Base-by-base conservation (phyloP, 2,888 invertebrate species). In the Boloria euphrosyne region DNA sequence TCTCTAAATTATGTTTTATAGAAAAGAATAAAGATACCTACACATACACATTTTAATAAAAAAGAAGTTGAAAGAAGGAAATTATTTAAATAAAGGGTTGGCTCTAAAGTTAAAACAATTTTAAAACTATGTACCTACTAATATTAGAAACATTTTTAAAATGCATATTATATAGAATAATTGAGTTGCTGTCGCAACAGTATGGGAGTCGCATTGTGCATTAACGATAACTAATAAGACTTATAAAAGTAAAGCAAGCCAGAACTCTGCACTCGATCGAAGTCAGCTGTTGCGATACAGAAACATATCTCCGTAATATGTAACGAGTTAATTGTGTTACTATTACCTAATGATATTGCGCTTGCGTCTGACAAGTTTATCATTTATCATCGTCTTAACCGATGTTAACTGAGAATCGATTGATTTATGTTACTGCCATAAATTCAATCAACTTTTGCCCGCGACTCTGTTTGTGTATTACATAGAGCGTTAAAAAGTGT, bases 311-410 rank as follows among this genome's bases (percentile, higher is more conserved):
- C 62, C 65, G 53, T 52, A 61, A 49, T 47, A 43, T 53, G 55
- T 62, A 62, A 65, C 62, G 54, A 22, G 17, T 66, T 66, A 66
- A 68, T 68, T 66, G 65, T 60, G 62, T 66, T 63, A 66, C 66
- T 47, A 51, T 65, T 65, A 68, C 68, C 65, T 60, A 68, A 66
- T 59, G 49, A 63, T 55, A 60, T 68, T 62, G 62, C 55, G 60
- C 47, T 60, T 16, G 38, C 53, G 49, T 43, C 49, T 53, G 43
- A 59, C 52, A 62, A 57, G 22, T 57, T 57, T 46, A 46, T 27
- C 16, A 68, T 66, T 63, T 55, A 68, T 62, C 61, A 63, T 44
- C 57, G 49, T 17, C 31, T 14, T 16, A 46, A 58, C 64, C 16
- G 43, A 14, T 57, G 50, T 51, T 13, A n/a, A 47, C 16, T 54